Evolutionary conservation across 1,140 invertebrate genomes (phyloP).

Genomic region (Ectropis grisescens): DNA sequence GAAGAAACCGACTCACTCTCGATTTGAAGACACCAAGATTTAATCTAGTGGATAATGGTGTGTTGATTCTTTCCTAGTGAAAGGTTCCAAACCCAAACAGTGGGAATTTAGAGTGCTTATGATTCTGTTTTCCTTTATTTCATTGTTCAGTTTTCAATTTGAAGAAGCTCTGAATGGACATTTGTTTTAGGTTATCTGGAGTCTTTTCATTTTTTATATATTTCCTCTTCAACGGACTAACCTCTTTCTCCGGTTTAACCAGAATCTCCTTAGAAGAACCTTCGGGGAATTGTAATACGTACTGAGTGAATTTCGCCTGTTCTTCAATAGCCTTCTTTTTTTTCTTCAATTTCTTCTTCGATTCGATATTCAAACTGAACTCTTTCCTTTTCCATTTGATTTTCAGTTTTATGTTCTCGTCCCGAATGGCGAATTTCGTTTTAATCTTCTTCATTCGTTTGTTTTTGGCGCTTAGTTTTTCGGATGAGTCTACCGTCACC

Average conservation of each 20-base stretch:
- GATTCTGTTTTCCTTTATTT: no score
- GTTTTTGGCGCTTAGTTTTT: slow-evolving; percentile 3
- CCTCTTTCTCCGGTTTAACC: slow-evolving; percentile 15
- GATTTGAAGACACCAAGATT: no score
- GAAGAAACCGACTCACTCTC: no score
- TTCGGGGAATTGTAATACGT: slow-evolving; percentile 19
- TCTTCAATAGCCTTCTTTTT: slow-evolving; percentile 11
- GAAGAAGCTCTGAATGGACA: slow-evolving; percentile 40
- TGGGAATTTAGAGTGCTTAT: no score
- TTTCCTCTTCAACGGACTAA: slow-evolving; percentile 24
- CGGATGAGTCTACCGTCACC: no score
- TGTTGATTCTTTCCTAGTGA: no score
- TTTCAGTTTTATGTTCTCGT: slow-evolving; percentile 31
- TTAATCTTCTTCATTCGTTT: slow-evolving; percentile 7
- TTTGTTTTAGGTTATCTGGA: slow-evolving; percentile 35
- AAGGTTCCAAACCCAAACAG: no score
- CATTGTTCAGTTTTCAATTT: no score
- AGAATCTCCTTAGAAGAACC: slow-evolving; percentile 5
- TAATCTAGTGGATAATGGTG: no score
- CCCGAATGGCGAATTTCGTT: slow-evolving; percentile 21
- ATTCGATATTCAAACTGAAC: slow-evolving; percentile 25
- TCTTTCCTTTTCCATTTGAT: slow-evolving; percentile 24
- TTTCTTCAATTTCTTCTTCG: slow-evolving; percentile 8
- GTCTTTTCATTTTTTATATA: slow-evolving; percentile 21
- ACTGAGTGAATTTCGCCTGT: slow-evolving; percentile 27